Evolutionary conservation across 2,888 invertebrate genomes (phyloP), one percentile per base, ranked within the genome.

Genomic region (Apamea sordens): DNA sequence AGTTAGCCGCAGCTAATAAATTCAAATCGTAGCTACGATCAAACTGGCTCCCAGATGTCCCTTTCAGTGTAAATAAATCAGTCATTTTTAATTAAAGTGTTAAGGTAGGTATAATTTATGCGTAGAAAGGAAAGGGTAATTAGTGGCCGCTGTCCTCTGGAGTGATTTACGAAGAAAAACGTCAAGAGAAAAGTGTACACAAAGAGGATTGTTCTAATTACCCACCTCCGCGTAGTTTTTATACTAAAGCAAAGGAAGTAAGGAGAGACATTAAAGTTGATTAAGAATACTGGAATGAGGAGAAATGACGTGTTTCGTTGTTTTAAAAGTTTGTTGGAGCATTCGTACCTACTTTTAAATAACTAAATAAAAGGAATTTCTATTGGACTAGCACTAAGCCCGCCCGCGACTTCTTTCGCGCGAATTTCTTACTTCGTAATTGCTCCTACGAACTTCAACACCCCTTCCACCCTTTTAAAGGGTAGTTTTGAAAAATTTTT

Each of bases 21-120:
- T 67, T 80, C 53, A 56, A 63, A 80, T 28, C n/a, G 47, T n/a
- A 56, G 13, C 7, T 7, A 56, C n/a, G 4, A 41, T 10, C 44
- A 15, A 76, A 65, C 36, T n/a, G 47, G 11, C 4, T 21, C n/a
- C 64, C 18, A 36, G 79, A 82, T 83, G 75, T 32, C 32, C 32
- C 32, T 32, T 32, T 32, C 80, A 83, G 72, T 72, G 28, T 82
- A 90, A 89, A 92, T 92, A 91, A 92, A 92, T 93, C 92, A 91
- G 86, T 91, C 87, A 92, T 91, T 92, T 91, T 90, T 91, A 92
- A 93, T 93, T 93, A 92, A 91, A 92, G 11, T 70, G 82, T 88
- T 79, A 83, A 80, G 82, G 76, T 59, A 77, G 61, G 85, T 84
- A 79, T 89, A 90, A 91, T 90, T 92, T 91, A 90, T 85, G 85